Percentiles rank a stretch among this genome's conserved stretches.
Conservation (phyloP, 2,113 vertebrate genomes). For the Callaeas wilsoni region DNA sequence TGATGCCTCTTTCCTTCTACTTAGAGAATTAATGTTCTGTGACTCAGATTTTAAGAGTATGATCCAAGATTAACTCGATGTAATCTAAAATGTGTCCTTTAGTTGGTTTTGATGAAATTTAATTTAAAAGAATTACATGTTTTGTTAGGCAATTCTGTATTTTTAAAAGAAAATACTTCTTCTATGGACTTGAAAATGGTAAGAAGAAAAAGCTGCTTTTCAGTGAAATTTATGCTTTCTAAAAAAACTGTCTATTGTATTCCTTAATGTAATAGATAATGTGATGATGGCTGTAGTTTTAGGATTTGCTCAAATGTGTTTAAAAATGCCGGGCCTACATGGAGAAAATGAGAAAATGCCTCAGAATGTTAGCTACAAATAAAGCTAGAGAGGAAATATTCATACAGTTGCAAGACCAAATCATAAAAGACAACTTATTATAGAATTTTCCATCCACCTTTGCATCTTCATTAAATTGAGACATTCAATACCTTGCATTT, state of each 20-base stretch:
- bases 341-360: not conserved
- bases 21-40: not conserved
- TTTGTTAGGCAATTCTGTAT: not conserved
- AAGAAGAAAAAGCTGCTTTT: not conserved
- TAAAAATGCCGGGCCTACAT: not conserved
- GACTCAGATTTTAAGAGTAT: not conserved
- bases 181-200: not conserved
- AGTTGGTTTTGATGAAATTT: not conserved
- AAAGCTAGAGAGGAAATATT: not conserved
- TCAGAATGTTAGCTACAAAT: not conserved
- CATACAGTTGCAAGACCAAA: not conserved
- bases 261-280: not conserved
- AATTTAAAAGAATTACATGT: not conserved
- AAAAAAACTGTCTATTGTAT: not conserved
- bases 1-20: not conserved
- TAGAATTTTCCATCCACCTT: not conserved
- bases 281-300: not conserved
- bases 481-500: not conserved
- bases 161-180: not conserved
- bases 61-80: not conserved
- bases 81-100: not conserved
- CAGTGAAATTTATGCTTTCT: not conserved
- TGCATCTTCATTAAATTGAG: not conserved
- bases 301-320: accelerated
- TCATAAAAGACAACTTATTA: not conserved